phyloP scores from a whole-genome alignment of 2,888 invertebrate genomes.

The Leptinotarsa haldemani region DNA sequence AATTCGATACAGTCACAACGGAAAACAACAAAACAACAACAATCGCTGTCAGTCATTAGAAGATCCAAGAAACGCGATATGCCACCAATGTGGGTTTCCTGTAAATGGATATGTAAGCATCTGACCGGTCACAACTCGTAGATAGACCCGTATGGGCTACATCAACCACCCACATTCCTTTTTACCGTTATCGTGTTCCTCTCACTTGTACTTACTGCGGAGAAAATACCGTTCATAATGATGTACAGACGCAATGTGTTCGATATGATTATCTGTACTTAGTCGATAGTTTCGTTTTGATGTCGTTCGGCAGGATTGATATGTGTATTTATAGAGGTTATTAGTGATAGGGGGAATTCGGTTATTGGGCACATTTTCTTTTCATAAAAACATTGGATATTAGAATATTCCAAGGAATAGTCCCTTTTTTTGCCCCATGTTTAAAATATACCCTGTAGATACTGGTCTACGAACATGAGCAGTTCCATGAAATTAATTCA shows the following conservation, averaged over 20 bases:
- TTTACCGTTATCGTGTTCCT: constrained; percentile 18
- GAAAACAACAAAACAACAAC: neutral
- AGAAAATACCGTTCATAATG: constrained; percentile 20
- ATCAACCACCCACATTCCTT: constrained; percentile 15
- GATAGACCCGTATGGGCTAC: constrained; percentile 18
- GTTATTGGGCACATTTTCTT: neutral
- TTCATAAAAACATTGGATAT: no score
- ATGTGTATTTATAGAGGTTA: neutral
- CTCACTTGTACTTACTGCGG: constrained; percentile 5
- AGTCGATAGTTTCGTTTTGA: constrained; percentile 6
- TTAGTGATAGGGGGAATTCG: neutral
- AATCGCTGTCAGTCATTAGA: constrained; percentile 15
- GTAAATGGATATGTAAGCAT: constrained; percentile 18
- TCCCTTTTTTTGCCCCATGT: no score
- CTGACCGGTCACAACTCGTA: constrained; percentile 3
- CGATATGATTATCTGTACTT: constrained; percentile 3
- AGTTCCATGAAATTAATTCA: no score
- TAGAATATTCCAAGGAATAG: no score
- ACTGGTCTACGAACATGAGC: no score
- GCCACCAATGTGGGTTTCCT: constrained; percentile 26
- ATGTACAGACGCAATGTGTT: constrained; percentile 13
- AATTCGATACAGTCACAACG: neutral
- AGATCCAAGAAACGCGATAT: constrained; percentile 18
- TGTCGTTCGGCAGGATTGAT: neutral
- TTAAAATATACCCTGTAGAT: no score